Evolutionary conservation across 2,797 vertebrate species (phyloP).

Genomic region (Sebastes diaconus): DNA sequence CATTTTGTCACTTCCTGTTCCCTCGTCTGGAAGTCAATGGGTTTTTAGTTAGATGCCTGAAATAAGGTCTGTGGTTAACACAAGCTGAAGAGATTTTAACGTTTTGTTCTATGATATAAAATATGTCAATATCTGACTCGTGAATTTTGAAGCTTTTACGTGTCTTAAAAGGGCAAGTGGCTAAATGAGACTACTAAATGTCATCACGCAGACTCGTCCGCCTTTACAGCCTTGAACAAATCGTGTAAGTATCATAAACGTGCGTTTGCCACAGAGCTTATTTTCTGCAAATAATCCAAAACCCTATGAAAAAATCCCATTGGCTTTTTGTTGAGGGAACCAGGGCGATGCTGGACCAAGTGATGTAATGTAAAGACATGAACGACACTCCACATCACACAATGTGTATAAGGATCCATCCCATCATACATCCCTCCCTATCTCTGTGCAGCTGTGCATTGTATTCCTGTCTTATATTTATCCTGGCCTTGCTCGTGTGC

Average conservation of each 20-base stretch:
- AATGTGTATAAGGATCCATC: not conserved
- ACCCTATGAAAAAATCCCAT: accelerated
- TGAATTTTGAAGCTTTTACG: too few species aligned
- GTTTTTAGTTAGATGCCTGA: too few species aligned
- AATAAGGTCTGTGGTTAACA: too few species aligned
- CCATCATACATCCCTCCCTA: not conserved
- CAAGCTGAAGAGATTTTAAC: too few species aligned
- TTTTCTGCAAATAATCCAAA: too few species aligned
- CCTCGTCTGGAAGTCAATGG: too few species aligned
- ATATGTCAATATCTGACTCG: accelerated
- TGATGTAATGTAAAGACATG: not conserved
- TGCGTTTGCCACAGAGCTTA: too few species aligned
- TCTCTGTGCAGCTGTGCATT: slow-evolving; percentile 14
- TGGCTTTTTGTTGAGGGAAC: accelerated
- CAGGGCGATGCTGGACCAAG: not conserved
- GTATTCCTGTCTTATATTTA: slow-evolving; percentile 1
- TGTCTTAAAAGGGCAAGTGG: too few species aligned
- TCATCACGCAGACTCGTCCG: accelerated
- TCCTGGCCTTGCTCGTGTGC: slow-evolving; percentile 5
- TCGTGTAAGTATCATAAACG: too few species aligned
- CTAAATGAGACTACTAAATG: too few species aligned
- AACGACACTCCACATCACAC: not conserved
- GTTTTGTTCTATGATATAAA: accelerated
- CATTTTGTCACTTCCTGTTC: too few species aligned
- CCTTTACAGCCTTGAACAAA: too few species aligned